Base-by-base conservation (phyloP, 2,888 invertebrate genomes). In the Portevinia maculata region DNA sequence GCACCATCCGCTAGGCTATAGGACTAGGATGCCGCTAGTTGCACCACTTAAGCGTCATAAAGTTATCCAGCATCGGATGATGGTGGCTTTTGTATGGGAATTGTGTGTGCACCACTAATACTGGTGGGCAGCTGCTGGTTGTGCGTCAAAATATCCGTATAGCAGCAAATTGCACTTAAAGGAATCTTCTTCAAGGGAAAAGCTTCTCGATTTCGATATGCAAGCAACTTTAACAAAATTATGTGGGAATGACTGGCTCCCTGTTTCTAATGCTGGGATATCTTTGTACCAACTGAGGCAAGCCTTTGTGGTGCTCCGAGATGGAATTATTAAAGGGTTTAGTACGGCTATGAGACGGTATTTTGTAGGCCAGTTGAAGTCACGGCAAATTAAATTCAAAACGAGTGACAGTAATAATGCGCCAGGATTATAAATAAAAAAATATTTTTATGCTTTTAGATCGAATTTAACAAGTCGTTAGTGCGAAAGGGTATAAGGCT, bases 41-140 rank as follows among this genome's bases (percentile, higher is more conserved):
- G 81, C 81, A 81, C 81, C 70, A 81, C 76, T 81, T 81, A 76
- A 81, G 81, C 81, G 41, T 76, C 76, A 76, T 81, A 81, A 76
- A 81, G 75, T 64, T 81, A 79, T 79, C 75, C 75, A 30, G 74
- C 30, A 69, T 44, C 53, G 46, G 17, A 59, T 60, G 52, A 11
- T 32, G 30, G 30, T 50, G 62, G 46, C 19, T 50, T 55, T 17
- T 57, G 52, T 50, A 11, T 46, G 46, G 41, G 46, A 21, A 32
- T 62, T 70, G 13, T 46, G 11, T 44, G 2, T 28, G 19, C 1
- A n/a, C 28, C n/a, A 24, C 19, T 19, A 17, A 44, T 44, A 8
- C 28, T 57, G 60, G 52, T 75, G 65, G 59, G 19, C 75, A 76
- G 70, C 81, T 67, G 71, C 46, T 62, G 74, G 60, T 41, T 79